Evolutionary conservation across 2,797 vertebrate species (phyloP).

Genomic region (Uromys caudimaculatus): DNA sequence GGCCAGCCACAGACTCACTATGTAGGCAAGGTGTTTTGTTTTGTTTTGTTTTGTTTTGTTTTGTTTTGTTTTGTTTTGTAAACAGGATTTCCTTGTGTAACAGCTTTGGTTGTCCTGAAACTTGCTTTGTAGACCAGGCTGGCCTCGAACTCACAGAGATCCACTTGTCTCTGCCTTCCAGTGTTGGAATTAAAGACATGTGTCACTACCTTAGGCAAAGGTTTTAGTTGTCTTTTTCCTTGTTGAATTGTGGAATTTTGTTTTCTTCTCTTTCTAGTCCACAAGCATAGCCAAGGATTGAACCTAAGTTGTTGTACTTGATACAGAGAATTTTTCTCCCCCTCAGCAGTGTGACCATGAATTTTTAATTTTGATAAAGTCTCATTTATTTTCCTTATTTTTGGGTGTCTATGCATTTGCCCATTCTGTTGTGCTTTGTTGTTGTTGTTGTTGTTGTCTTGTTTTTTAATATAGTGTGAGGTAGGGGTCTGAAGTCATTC

Average conservation of each 20-base stretch:
- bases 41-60: background rate
- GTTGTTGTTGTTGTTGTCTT: background rate
- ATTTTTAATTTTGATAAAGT: background rate
- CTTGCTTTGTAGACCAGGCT: background rate
- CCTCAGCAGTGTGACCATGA: background rate
- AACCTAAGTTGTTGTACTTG: background rate
- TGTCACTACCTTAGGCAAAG: background rate
- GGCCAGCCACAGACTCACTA: background rate
- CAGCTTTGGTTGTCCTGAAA: background rate
- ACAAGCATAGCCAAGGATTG: background rate
- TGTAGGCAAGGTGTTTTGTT: background rate
- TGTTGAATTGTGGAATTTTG: background rate
- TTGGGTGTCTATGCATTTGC: background rate
- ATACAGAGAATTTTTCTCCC: background rate
- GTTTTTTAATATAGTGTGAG: background rate
- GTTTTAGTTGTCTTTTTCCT: background rate
- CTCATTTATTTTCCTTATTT: background rate
- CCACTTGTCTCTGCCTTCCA: background rate
- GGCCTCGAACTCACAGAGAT: background rate
- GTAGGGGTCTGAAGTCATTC: background rate
- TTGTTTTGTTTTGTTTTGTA: background rate
- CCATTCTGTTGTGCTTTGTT: background rate
- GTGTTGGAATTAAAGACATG: background rate
- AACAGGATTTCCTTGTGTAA: background rate
- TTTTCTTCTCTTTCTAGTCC: background rate